Percentiles rank a stretch among this genome's conserved stretches.
Conservation (phyloP, 2,113 vertebrate genomes). For the Eolophus roseicapilla region DNA sequence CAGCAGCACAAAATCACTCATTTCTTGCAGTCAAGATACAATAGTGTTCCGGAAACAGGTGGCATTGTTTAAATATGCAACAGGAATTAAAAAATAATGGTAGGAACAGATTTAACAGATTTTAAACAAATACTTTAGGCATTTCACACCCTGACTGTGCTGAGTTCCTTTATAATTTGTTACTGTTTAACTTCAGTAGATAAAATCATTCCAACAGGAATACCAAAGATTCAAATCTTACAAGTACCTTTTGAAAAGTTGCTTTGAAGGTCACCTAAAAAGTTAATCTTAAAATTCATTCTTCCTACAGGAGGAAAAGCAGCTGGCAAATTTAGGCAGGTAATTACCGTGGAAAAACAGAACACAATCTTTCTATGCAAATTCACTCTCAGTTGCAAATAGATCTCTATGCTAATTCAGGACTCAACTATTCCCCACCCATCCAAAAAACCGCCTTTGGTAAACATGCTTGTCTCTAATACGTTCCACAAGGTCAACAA, state of each 20-base stretch:
- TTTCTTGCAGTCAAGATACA: background rate
- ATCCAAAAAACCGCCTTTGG: background rate
- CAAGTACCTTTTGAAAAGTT: background rate
- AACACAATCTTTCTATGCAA: background rate
- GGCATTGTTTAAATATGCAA: background rate
- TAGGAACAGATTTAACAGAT: background rate
- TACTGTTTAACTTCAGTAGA: background rate
- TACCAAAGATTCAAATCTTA: background rate
- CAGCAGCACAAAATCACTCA: background rate
- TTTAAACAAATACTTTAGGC: background rate
- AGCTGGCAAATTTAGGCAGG: background rate
- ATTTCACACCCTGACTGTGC: background rate
- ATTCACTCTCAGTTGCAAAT: background rate
- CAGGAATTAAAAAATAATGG: background rate
- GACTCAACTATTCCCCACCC: background rate
- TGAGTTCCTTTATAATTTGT: background rate
- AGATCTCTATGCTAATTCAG: background rate
- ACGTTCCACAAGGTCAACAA: background rate
- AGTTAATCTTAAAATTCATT: background rate
- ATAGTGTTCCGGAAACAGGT: background rate
- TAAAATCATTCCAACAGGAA: background rate
- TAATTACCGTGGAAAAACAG: background rate
- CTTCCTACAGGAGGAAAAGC: background rate
- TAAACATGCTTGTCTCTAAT: background rate
- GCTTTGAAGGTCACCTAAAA: background rate